Evolutionary conservation across 2,797 vertebrate species (phyloP), one percentile per base, ranked within the genome.

Genomic region (Malurus leucopterus): DNA sequence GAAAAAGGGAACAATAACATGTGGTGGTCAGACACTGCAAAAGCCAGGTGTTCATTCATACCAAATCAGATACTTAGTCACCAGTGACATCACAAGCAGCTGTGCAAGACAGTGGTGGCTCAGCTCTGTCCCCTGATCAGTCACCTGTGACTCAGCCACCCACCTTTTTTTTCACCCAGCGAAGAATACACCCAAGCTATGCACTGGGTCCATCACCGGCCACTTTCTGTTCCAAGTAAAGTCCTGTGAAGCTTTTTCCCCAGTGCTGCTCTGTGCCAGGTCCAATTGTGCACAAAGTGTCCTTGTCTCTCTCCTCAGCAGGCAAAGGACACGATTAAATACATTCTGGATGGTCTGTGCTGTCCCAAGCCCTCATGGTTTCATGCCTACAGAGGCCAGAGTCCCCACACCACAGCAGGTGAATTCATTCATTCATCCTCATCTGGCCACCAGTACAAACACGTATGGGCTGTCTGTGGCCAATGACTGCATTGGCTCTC

Each of bases 391-490:
- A 27, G 40, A 53, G 51, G 41, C 38, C n/a, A 59, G 8, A 51
- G n/a, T 30, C 61, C 36, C 20, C 61, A 47, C 13, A 24, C 47
- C 29, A 47, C 11, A 15, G 43, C 17, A 53, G 10, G 13, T 30
- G 13, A 47, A 63, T 13, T 34, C 44, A 20, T 58, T 36, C 34
- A 32, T 58, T 36, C 34, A 32, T 47, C 34, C 38, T 69, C 32
- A 16, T n/a, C 59, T 38, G 9, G 19, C 36, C 38, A 61, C 0
- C 0, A 62, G 44, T 16, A 76, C 29, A 53, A 73, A 58, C 21
- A 26, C 0, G 0, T 13, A 32, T 1, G 8, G 51, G 30, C 27
- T 32, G 24, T 20, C 29, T 22, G 3, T 2, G 4, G 29, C 32
- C 26, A 34, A 40, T 26, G 20, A 40, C 13, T 40, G 46, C 24